A percentile compares a stretch with the other conserved stretches of the same genome.
Conservation (phyloP, 2,113 vertebrate species). For the Cichladusa arquata region DNA sequence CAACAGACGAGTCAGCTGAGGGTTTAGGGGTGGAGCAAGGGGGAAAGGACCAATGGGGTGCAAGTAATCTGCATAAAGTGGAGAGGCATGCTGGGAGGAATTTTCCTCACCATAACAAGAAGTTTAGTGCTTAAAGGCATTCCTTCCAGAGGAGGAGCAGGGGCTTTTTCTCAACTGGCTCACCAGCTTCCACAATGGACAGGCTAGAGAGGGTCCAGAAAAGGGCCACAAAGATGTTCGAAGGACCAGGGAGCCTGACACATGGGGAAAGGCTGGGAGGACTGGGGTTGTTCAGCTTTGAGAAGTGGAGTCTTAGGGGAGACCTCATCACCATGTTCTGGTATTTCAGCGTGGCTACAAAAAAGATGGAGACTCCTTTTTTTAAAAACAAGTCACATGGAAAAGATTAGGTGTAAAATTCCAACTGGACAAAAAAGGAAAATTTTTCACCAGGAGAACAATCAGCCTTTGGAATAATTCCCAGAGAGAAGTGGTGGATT, state of each 20-base stretch:
- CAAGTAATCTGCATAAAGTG: no score
- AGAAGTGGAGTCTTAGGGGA: not conserved
- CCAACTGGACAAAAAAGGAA: not conserved
- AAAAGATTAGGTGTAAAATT: not conserved
- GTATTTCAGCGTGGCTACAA: not conserved
- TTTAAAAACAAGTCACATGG: not conserved
- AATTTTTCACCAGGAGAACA: not conserved
- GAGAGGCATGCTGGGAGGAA: no score
- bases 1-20: no score
- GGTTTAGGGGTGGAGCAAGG: no score
- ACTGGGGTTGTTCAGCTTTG: not conserved
- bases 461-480: not conserved
- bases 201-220: not conserved
- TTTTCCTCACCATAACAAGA: no score
- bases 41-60: no score
- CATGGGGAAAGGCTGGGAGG: not conserved
- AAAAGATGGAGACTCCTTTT: not conserved
- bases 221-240: not conserved
- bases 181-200: no score
- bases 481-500: not conserved
- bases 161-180: no score
- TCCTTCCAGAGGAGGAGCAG: no score
- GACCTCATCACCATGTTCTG: not conserved
- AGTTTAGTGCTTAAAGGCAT: no score
- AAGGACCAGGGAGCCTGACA: rapidly evolving